A percentile compares a stretch with the other conserved stretches of the same genome.
Conservation (phyloP, 1,140 invertebrate species). For the Globodera rostochiensis region DNA sequence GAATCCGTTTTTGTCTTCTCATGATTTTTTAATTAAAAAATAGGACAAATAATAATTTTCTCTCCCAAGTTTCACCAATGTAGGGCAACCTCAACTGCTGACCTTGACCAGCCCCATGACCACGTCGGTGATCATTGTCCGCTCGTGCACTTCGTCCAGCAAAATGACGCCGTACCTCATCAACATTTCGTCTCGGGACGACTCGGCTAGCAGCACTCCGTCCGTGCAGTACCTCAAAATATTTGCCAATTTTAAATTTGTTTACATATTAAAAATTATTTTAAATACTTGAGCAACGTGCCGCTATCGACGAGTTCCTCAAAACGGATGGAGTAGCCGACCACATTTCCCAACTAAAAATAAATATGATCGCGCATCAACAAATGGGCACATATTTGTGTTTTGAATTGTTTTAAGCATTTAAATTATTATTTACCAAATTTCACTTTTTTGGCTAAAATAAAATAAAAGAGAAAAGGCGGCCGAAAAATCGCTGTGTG, state of each 20-base stretch:
- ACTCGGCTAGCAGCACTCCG: constrained; percentile 85
- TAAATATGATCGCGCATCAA: background rate
- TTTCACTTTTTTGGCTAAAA: background rate
- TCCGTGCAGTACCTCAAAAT: constrained; percentile 80
- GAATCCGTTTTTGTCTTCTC: too few relatives aligned
- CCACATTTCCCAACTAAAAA: constrained; percentile 66
- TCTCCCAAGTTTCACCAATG: too few relatives aligned
- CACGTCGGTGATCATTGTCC: constrained; percentile 78
- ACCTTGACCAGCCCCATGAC: constrained; percentile 33
- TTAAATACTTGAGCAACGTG: constrained; percentile 87
- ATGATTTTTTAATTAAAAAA: background rate
- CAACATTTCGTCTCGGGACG: constrained; percentile 79
- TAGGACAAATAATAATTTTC: background rate
- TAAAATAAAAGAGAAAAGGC: too few relatives aligned
- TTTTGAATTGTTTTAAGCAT: background rate
- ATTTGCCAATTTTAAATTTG: background rate
- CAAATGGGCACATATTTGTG: too few relatives aligned
- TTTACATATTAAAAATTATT: too few relatives aligned
- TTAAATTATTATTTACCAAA: background rate
- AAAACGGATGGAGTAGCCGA: constrained; percentile 78
- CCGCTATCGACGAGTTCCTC: constrained; percentile 73
- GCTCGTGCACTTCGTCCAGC: constrained; percentile 94
- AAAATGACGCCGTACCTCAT: constrained; percentile 85
- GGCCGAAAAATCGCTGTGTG: too few relatives aligned
- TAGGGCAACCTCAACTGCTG: background rate